A percentile compares a stretch with the other conserved stretches of the same genome.
Conservation (phyloP, 2,113 vertebrate species). For the Serinus canaria region DNA sequence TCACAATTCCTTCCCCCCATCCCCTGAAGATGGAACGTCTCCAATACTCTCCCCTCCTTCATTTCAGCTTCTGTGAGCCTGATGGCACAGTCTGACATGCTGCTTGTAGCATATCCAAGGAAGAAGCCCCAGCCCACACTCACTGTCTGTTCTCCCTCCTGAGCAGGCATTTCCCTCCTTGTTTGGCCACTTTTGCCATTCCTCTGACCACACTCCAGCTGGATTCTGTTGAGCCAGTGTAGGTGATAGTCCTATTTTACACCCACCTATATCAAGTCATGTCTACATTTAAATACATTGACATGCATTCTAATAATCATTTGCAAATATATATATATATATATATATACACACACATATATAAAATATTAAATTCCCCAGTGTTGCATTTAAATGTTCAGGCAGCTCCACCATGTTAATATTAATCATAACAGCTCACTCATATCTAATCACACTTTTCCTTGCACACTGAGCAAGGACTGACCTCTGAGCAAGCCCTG, state of each 20-base stretch:
- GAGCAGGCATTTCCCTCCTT: neutral
- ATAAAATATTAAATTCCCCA: neutral
- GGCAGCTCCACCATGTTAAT: neutral
- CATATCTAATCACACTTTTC: neutral
- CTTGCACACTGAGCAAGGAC: neutral
- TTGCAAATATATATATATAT: neutral
- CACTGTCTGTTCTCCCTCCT: neutral
- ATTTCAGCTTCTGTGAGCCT: neutral
- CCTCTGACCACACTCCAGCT: neutral
- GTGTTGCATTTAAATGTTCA: neutral
- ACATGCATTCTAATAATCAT: neutral
- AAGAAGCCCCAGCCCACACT: neutral
- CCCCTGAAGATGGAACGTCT: neutral
- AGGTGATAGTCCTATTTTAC: neutral
- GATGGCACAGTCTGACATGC: neutral
- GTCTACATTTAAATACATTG: neutral
- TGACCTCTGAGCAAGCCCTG: neutral
- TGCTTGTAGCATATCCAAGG: rapidly evolving
- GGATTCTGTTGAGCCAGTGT: neutral
- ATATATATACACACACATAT: neutral
- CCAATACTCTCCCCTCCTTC: neutral
- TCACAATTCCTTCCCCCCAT: neutral
- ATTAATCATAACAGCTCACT: neutral
- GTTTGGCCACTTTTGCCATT: neutral
- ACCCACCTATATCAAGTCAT: neutral